phyloP scores from a whole-genome alignment of 2,113 vertebrate species.

The Tragelaphus imberbis region DNA sequence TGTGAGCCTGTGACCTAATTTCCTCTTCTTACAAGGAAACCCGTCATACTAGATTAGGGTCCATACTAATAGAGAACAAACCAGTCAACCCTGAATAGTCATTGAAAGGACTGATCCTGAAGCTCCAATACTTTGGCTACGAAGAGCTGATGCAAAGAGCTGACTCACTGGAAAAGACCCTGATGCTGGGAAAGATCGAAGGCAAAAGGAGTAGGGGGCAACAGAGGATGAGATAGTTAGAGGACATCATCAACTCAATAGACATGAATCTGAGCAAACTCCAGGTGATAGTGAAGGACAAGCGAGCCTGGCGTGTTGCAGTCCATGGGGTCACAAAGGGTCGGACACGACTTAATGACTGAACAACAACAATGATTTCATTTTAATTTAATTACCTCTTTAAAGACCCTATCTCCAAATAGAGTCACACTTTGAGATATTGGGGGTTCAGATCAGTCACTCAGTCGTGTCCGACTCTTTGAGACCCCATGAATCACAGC shows the following conservation, averaged over 20 bases:
- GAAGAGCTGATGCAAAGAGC: not conserved
- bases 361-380: not conserved
- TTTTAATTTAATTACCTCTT: not conserved
- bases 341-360: not conserved
- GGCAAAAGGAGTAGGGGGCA: not conserved
- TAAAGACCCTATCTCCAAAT: not conserved
- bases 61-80: not conserved
- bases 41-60: not conserved
- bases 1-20: not conserved
- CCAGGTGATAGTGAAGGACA: not conserved
- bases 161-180: not conserved
- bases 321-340: not conserved
- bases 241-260: not conserved
- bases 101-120: not conserved
- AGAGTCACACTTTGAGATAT: not conserved
- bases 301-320: not conserved
- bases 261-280: not conserved
- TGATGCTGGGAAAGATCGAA: not conserved
- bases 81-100: not conserved
- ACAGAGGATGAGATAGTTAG: not conserved
- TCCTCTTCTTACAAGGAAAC: not conserved
- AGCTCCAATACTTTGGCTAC: not conserved
- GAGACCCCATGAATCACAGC: too few relatives aligned
- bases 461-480: too few relatives aligned
- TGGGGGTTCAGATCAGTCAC: too few relatives aligned